Percentiles rank a stretch among this genome's conserved stretches.
phyloP scores from a whole-genome alignment of 1,140 invertebrate species.

The Drosophila dunni region DNA sequence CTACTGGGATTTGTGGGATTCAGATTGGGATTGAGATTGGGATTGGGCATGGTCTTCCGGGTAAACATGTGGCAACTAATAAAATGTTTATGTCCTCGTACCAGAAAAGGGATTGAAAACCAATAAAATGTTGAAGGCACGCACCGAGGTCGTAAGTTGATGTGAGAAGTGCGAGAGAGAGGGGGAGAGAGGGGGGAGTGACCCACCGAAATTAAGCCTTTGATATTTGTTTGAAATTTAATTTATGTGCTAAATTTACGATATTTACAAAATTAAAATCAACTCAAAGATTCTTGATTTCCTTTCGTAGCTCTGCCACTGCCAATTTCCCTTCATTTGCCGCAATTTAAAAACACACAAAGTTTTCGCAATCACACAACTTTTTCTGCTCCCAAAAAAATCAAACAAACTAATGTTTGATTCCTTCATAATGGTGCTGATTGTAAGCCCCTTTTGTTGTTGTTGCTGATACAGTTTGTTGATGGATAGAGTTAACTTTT shows the following conservation, averaged over 20 bases:
- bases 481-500: background rate
- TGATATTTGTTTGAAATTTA: constrained; percentile 72
- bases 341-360: constrained; percentile 63
- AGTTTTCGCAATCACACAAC: background rate
- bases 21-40: background rate
- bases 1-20: constrained; percentile 34
- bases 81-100: constrained; percentile 70
- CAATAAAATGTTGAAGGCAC: constrained; percentile 59
- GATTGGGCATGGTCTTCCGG: background rate
- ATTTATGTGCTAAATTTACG: constrained; percentile 77
- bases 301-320: constrained; percentile 1
- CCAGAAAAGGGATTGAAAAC: constrained; percentile 65
- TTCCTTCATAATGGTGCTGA: constrained; percentile 64
- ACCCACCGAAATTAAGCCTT: constrained; percentile 68
- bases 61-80: constrained; percentile 77
- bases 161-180: too few relatives aligned
- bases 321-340: constrained; percentile 44
- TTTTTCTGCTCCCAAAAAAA: constrained; percentile 7
- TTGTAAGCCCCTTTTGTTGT: constrained; percentile 15
- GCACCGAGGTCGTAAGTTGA: constrained; percentile 40
- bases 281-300: constrained; percentile 29
- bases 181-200: background rate
- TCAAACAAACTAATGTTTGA: constrained; percentile 64
- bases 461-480: background rate
- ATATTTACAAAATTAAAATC: constrained; percentile 72